A percentile compares a stretch with the other conserved stretches of the same genome.
Conservation (phyloP, 30 jellyfish, hydroid and myxozoan species). For the Chrysaora quinquecirrha region DNA sequence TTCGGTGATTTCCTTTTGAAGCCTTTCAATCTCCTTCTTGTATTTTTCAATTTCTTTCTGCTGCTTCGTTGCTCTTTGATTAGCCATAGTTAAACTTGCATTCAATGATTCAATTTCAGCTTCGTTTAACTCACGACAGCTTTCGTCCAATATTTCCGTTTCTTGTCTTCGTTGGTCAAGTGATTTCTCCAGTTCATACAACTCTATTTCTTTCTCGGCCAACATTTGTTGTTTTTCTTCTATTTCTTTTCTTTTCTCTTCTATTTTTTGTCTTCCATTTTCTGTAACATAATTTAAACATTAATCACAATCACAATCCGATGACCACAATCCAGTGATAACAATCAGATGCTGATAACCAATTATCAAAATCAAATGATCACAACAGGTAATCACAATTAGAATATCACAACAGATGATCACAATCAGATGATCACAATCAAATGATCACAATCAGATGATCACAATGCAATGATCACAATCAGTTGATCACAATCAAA, state of each 20-base stretch:
- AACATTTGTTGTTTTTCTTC: background rate
- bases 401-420: too few species aligned
- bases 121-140: background rate
- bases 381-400: too few species aligned
- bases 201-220: background rate
- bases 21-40: background rate
- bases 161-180: background rate
- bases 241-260: background rate
- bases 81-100: background rate
- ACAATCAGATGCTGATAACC: too few species aligned
- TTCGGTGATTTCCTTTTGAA: constrained; percentile 1
- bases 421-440: too few species aligned
- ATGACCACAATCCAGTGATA: too few species aligned
- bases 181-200: background rate
- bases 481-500: too few species aligned
- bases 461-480: too few species aligned
- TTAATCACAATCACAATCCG: too few species aligned
- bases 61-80: background rate
- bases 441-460: too few species aligned
- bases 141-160: background rate
- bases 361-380: too few species aligned
- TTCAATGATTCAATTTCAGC: background rate
- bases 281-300: too few species aligned
- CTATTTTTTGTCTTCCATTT: background rate
- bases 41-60: constrained; percentile 1